Percentiles rank a stretch among this genome's conserved stretches.
phyloP scores from a whole-genome alignment of 1,140 invertebrate genomes.

The Melitaea cinxia region DNA sequence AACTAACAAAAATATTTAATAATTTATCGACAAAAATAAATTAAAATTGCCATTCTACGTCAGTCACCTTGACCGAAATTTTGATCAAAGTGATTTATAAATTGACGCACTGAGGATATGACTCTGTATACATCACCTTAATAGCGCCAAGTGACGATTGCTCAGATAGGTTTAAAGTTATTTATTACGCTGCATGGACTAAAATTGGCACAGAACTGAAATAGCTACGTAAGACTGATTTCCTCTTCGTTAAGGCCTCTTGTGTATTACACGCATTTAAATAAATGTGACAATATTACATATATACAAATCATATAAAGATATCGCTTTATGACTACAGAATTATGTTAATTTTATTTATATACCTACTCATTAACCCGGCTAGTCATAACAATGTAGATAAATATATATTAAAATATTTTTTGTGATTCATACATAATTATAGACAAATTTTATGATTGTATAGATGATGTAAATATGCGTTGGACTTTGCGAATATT shows the following conservation, averaged over 20 bases:
- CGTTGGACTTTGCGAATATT: too few species aligned
- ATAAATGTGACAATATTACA: too few species aligned
- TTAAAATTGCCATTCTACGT: neutral
- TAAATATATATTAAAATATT: too few species aligned
- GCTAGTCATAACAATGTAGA: too few species aligned
- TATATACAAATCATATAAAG: too few species aligned
- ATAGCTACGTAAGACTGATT: constrained; percentile 8
- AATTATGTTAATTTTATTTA: too few species aligned
- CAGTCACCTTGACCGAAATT: constrained; percentile 14
- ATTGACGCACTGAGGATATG: constrained; percentile 1
- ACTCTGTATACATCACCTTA: neutral
- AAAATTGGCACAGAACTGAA: constrained; percentile 12
- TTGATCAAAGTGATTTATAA: constrained; percentile 2
- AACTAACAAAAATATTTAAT: neutral
- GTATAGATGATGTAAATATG: too few species aligned
- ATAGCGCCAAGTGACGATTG: constrained; percentile 11
- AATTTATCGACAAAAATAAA: neutral
- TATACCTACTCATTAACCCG: too few species aligned
- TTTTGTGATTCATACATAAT: too few species aligned
- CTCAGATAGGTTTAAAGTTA: constrained; percentile 5
- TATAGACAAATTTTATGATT: too few species aligned
- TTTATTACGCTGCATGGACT: constrained; percentile 5
- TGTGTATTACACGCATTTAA: neutral
- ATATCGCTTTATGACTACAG: too few species aligned
- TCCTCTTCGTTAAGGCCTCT: neutral